Evolutionary conservation across 1,140 invertebrate genomes (phyloP).

Genomic region (Heliothis subflexa): DNA sequence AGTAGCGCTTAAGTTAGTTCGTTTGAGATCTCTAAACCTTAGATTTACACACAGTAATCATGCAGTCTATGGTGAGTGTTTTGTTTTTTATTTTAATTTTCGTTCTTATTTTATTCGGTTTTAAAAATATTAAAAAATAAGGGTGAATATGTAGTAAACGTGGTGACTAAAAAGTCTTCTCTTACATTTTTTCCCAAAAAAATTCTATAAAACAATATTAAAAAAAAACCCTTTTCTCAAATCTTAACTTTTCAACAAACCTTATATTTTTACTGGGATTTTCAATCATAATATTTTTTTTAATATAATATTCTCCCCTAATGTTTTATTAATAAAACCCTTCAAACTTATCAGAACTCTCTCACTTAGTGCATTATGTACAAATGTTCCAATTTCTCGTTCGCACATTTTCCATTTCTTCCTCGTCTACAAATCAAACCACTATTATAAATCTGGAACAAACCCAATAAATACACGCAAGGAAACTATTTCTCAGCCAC

Average conservation of each 20-base stretch:
- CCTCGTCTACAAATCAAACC: neutral
- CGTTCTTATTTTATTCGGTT: neutral
- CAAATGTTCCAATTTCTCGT: neutral
- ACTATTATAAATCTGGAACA: slow-evolving; percentile 15
- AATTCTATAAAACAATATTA: too few relatives aligned
- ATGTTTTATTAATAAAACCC: neutral
- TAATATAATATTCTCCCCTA: too few relatives aligned
- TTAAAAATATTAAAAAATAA: neutral
- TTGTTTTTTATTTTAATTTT: slow-evolving; percentile 28
- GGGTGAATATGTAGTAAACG: too few relatives aligned
- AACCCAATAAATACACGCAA: slow-evolving; percentile 17
- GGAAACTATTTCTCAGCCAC: slow-evolving; percentile 36
- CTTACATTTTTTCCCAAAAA: too few relatives aligned
- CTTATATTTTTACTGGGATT: too few relatives aligned
- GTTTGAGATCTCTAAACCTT: slow-evolving; percentile 80
- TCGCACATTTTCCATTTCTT: neutral
- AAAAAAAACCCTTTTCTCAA: too few relatives aligned
- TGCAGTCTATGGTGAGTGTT: slow-evolving; percentile 83
- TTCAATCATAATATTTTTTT: too few relatives aligned
- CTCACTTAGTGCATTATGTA: neutral
- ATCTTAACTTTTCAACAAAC: too few relatives aligned
- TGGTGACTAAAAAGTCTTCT: too few relatives aligned
- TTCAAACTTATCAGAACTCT: neutral
- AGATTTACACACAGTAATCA: slow-evolving; percentile 73
- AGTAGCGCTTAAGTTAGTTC: slow-evolving; percentile 84